phyloP scores from a whole-genome alignment of 2,888 invertebrate genomes.

The Troides helena region DNA sequence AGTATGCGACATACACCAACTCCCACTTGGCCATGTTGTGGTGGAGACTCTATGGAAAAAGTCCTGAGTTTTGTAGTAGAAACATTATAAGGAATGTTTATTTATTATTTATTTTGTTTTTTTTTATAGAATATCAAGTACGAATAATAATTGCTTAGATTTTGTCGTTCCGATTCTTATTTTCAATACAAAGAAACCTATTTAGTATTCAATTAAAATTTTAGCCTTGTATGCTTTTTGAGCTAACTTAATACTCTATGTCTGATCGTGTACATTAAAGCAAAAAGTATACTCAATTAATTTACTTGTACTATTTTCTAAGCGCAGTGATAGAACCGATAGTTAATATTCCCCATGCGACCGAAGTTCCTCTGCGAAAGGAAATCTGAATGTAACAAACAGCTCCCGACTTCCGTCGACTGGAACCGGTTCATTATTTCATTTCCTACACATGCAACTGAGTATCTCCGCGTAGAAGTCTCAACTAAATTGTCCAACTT shows the following conservation, averaged over 20 bases:
- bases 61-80: too few relatives aligned
- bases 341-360: conserved; percentile 31
- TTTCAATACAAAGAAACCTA: neutral
- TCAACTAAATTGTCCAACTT: neutral
- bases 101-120: too few relatives aligned
- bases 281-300: too few relatives aligned
- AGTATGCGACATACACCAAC: too few relatives aligned
- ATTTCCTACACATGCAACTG: conserved; percentile 28
- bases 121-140: neutral
- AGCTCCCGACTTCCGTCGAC: conserved; percentile 32
- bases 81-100: too few relatives aligned
- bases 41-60: too few relatives aligned
- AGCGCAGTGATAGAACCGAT: conserved; percentile 3
- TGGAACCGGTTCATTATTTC: conserved; percentile 31
- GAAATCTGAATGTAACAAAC: conserved; percentile 33
- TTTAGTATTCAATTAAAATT: neutral
- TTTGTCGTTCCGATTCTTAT: neutral
- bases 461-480: neutral
- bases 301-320: too few relatives aligned
- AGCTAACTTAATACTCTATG: too few relatives aligned
- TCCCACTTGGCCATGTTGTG: too few relatives aligned
- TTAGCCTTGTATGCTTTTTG: neutral
- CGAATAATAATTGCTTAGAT: neutral
- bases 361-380: conserved; percentile 31
- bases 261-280: too few relatives aligned